Evolutionary conservation across 2,113 vertebrate genomes (phyloP).

Genomic region (Cryptomyrus ogoouensis): DNA sequence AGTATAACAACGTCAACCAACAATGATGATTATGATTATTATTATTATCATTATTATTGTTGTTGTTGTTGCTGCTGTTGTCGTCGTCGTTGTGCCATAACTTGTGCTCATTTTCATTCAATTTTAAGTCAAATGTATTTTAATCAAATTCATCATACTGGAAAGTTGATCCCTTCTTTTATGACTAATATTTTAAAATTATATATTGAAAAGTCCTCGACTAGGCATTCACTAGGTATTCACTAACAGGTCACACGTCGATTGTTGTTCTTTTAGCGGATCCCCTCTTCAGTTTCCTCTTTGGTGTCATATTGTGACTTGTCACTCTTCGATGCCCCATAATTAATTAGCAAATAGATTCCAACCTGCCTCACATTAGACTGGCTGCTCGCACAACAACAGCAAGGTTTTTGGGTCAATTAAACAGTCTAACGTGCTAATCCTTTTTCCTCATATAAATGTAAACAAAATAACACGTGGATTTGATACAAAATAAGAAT

Average conservation of each 20-base stretch:
- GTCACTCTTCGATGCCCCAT: constrained; percentile 71
- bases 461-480: not conserved
- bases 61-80: not conserved
- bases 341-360: constrained; percentile 68
- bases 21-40: not conserved
- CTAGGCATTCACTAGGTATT: not conserved
- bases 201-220: not conserved
- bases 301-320: constrained; percentile 71
- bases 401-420: constrained; percentile 16
- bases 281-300: constrained; percentile 56
- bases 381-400: constrained; percentile 30
- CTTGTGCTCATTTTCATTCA: not conserved
- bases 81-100: not conserved
- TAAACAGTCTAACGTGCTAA: not conserved
- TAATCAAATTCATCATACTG: not conserved
- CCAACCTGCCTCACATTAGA: constrained; percentile 38
- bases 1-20: not conserved
- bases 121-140: not conserved
- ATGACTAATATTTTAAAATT: not conserved
- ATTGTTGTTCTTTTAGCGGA: constrained; percentile 44
- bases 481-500: not conserved
- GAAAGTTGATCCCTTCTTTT: not conserved
- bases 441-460: not conserved
- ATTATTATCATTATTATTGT: not conserved
- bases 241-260: constrained; percentile 56